Percentiles rank a stretch among this genome's conserved stretches.
phyloP scores from a whole-genome alignment of 2,113 vertebrate genomes.

The Pangasianodon hypophthalmus region DNA sequence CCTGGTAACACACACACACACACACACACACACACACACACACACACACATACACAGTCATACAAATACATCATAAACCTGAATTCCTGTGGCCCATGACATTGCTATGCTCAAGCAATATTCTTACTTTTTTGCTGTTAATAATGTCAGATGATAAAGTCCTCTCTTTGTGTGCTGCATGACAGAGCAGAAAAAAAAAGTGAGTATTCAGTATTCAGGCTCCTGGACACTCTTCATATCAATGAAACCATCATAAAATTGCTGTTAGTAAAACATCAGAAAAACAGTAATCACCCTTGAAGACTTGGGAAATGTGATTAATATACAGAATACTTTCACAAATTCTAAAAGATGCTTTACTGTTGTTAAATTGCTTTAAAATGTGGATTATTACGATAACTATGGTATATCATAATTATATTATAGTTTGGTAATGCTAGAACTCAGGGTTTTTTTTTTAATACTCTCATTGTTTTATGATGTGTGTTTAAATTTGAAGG shows the following conservation, averaged over 20 bases:
- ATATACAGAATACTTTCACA: neutral
- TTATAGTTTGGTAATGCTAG: neutral
- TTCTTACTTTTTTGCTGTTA: conserved; percentile 79
- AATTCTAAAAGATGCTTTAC: neutral
- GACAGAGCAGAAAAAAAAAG: neutral
- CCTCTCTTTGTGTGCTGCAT: conserved; percentile 71
- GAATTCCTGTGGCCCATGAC: neutral
- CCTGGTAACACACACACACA: conserved; percentile 64
- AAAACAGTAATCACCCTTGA: neutral
- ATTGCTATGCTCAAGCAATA: neutral
- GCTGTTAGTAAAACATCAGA: neutral
- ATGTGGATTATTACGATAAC: neutral
- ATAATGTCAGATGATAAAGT: conserved; percentile 64
- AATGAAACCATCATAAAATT: neutral
- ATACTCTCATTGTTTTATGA: neutral
- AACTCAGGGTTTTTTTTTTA: neutral
- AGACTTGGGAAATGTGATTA: neutral
- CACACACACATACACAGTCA: neutral
- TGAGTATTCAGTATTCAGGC: neutral
- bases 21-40: neutral
- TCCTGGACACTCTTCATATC: neutral
- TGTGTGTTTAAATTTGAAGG: neutral
- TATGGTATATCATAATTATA: neutral
- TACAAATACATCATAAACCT: neutral
- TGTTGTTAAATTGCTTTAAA: neutral